Evolutionary conservation across 2,113 vertebrate species (phyloP).

Genomic region (Rallus limicola): DNA sequence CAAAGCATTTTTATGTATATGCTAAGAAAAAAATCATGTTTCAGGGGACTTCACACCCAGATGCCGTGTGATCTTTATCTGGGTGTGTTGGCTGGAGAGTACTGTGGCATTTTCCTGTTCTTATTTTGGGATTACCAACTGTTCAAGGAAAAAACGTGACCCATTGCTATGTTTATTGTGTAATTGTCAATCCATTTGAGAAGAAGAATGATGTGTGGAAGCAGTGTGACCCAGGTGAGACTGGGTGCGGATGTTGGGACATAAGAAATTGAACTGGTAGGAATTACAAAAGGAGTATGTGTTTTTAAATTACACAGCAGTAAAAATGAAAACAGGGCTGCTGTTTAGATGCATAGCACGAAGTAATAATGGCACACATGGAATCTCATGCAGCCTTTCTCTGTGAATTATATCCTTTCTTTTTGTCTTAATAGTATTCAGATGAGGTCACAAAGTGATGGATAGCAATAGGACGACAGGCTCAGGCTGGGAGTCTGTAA

Average conservation of each 20-base stretch:
- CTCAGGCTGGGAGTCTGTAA: background rate
- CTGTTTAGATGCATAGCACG: background rate
- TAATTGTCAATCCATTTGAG: background rate
- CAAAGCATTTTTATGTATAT: background rate
- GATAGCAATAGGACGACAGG: background rate
- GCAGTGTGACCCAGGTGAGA: background rate
- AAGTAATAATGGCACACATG: background rate
- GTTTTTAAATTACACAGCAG: background rate
- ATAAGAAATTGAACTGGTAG: background rate
- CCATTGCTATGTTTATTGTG: background rate
- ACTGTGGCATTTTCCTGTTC: background rate
- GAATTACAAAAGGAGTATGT: background rate
- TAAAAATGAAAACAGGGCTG: background rate
- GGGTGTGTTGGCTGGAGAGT: background rate
- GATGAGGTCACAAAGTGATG: background rate
- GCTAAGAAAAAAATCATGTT: background rate
- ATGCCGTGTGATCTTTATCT: background rate
- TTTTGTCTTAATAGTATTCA: background rate
- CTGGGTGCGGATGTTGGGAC: background rate
- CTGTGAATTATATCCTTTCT: background rate
- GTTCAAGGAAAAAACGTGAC: background rate
- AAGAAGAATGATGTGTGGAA: background rate
- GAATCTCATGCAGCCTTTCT: background rate
- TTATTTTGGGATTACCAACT: background rate
- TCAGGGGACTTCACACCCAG: background rate